A percentile compares a stretch with the other conserved stretches of the same genome.
These are phyloP conservation scores for Machimus rusticus DNA, from an alignment of 2,888 invertebrate genomes.

Conservation along the genomic window DNA sequence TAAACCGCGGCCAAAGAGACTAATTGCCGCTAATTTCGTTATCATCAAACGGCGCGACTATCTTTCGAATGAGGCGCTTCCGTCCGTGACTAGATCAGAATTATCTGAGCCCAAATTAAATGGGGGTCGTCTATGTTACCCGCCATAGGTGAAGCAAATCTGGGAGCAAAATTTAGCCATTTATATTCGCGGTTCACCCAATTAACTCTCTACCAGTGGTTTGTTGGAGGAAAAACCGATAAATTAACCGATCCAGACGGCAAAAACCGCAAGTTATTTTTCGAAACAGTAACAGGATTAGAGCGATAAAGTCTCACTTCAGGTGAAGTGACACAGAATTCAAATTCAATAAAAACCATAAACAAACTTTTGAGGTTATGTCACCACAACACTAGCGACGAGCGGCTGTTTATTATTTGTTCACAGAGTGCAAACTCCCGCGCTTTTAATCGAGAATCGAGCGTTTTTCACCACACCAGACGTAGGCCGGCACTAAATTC, in stretches of 20 bases:
- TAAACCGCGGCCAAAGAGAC: background rate
- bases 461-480: background rate
- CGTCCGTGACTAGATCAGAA: background rate
- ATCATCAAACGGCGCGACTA: background rate
- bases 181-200: background rate
- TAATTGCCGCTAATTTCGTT: background rate
- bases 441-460: background rate
- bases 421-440: background rate
- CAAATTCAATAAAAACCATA: background rate
- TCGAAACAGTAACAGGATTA: background rate
- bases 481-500: background rate
- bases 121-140: background rate
- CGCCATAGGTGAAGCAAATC: background rate
- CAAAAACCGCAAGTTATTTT: background rate
- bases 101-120: background rate
- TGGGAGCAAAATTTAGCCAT: background rate
- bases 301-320: background rate
- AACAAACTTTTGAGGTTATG: conserved; percentile 31
- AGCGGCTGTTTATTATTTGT: background rate
- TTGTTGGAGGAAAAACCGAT: background rate
- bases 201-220: background rate
- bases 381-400: background rate
- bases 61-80: background rate
- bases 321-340: background rate
- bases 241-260: background rate